Evolutionary conservation across 1,140 invertebrate species (phyloP), one percentile per base, ranked within the genome.

Genomic region (Camponotus vicinus): DNA sequence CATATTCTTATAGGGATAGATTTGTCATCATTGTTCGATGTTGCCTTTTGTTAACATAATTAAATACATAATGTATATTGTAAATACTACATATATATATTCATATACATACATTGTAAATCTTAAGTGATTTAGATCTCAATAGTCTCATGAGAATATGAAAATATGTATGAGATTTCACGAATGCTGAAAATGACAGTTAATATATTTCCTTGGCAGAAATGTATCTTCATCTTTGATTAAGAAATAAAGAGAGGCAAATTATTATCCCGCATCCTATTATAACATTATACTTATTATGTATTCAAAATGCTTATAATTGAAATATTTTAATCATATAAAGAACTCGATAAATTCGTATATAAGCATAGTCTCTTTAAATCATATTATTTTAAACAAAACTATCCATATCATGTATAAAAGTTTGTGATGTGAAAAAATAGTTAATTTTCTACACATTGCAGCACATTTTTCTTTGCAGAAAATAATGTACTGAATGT

Each of bases 341-440:
- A 52, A 82, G 11, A 18, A 32, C 9, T 64, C n/a, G 57, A 67
- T 52, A 52, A 73, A 52, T 88, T 27, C 27, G 27, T 70, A 45
- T 88, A 88, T 27, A 45, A 80, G n/a, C 49, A 63, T 89, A 89
- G 49, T 79, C 85, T 85, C 42, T 89, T 86, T 80, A 49, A 89
- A 80, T 76, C 86, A 85, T 59, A 49, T 84, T 85, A 85, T 45
- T 88, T 88, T 75, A 70, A 88, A 88, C 55, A 79, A 73, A 89
- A 88, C 52, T 77, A 76, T 63, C 21, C 79, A 52, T 42, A 52
- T 49, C 45, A 49, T 18, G 71, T 75, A 52, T 57, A 59, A 63
- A 75, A 52, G 49, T 75, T 86, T 76, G 67, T 61, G 21, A 18
- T 8, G 40, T 34, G 61, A 15, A 32, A 52, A 80, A 80, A 34